Conservation (phyloP, 2,888 invertebrate species). For the Tetragnatha montana region DNA sequence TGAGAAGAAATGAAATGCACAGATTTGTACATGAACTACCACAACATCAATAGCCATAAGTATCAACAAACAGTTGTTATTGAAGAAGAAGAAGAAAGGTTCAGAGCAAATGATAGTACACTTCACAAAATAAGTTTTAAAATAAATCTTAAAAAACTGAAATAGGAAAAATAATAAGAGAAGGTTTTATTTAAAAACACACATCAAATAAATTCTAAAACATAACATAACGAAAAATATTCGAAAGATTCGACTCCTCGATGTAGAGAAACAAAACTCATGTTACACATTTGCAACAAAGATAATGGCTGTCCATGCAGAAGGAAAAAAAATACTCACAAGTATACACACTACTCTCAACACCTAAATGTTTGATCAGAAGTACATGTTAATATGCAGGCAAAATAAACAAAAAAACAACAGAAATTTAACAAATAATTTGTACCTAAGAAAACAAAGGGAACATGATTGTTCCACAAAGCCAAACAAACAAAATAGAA, state of each 20-base stretch:
- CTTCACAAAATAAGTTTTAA: no score
- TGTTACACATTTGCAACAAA: no score
- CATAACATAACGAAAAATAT: not conserved
- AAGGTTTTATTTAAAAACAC: not conserved
- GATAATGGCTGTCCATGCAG: no score
- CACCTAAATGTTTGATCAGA: not conserved
- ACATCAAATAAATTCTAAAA: not conserved
- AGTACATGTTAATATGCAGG: not conserved
- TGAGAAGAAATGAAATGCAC: no score
- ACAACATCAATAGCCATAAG: no score
- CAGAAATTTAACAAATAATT: slow-evolving; percentile 6
- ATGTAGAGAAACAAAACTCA: no score
- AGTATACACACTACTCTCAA: not conserved
- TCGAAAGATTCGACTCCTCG: not conserved
- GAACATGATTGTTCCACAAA: not conserved
- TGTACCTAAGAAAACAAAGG: slow-evolving; percentile 14
- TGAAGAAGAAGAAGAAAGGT: no score
- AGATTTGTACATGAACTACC: no score
- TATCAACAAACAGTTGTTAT: no score
- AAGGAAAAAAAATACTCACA: not conserved
- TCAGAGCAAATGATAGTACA: no score
- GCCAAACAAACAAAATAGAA: not conserved
- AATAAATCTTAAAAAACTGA: not conserved
- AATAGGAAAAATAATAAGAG: not conserved
- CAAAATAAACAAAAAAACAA: not conserved